Conservation (phyloP, 1,140 invertebrate genomes). For the Oryctes rhinoceros region DNA sequence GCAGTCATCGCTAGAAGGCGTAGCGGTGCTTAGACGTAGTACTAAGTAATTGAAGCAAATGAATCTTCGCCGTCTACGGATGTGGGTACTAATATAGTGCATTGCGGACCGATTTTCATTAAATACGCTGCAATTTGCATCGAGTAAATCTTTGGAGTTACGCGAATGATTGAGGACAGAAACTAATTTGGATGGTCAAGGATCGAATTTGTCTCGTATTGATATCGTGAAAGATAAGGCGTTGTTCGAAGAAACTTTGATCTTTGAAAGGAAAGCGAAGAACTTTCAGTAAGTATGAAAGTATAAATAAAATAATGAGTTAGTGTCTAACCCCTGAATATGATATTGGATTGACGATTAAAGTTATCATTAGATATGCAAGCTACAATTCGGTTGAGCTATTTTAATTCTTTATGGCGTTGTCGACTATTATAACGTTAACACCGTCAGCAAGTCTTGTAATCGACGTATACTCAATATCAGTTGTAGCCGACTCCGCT, state of each 20-base stretch:
- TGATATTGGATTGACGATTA: not conserved
- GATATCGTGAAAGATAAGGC: not conserved
- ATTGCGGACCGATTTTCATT: not conserved
- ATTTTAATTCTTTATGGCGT: no score
- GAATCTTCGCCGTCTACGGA: not conserved
- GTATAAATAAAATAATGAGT: not conserved
- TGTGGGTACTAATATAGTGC: not conserved
- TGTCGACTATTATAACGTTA: no score
- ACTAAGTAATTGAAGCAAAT: not conserved
- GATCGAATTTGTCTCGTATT: no score
- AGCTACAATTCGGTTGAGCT: no score
- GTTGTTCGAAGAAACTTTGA: not conserved
- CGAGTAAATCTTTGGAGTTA: not conserved
- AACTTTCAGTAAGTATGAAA: not conserved
- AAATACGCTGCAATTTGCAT: not conserved
- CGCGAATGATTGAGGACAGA: no score
- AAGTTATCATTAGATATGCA: no score
- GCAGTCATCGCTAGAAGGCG: not conserved
- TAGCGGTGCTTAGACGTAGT: not conserved
- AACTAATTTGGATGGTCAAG: not conserved
- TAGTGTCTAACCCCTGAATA: not conserved
- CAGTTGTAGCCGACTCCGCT: no score
- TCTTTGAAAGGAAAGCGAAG: not conserved
- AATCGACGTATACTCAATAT: no score
- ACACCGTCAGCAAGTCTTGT: no score